These are phyloP conservation scores for Agapornis canus DNA, from an alignment of 2,797 vertebrate species.

Conservation along the genomic window DNA sequence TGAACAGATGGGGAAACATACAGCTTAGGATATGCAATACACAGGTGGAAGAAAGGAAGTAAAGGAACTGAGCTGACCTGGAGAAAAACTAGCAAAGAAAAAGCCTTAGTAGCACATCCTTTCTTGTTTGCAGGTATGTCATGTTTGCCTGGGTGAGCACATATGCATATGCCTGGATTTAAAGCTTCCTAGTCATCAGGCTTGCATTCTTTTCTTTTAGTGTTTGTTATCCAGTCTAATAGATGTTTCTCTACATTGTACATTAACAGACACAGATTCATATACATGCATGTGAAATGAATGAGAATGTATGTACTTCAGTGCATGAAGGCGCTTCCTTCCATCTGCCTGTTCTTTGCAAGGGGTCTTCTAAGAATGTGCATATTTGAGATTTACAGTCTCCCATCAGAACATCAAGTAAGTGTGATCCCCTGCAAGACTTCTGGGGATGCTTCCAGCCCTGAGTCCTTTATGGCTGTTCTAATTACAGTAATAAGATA, in stretches of 20 bases:
- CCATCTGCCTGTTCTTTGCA: not conserved
- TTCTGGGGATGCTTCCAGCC: not conserved
- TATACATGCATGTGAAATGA: not conserved
- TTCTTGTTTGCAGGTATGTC: not conserved
- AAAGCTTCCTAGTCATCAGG: not conserved
- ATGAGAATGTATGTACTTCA: not conserved
- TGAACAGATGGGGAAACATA: not conserved
- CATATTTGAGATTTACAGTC: not conserved
- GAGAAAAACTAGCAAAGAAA: not conserved
- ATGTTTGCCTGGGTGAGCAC: fast-evolving
- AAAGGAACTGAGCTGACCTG: not conserved
- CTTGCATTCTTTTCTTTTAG: not conserved
- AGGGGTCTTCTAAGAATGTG: not conserved
- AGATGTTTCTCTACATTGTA: not conserved
- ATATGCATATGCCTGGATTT: not conserved
- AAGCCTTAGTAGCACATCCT: not conserved
- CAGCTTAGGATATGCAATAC: not conserved
- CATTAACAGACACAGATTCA: not conserved
- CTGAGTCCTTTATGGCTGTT: not conserved
- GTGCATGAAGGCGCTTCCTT: not conserved
- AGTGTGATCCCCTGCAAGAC: not conserved
- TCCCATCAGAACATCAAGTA: not conserved
- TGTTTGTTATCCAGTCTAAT: not conserved
- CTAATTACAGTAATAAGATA: not conserved
- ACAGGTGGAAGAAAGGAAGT: not conserved